Evolutionary conservation across 2,113 vertebrate genomes (phyloP).

Genomic region (Colaptes auratus): DNA sequence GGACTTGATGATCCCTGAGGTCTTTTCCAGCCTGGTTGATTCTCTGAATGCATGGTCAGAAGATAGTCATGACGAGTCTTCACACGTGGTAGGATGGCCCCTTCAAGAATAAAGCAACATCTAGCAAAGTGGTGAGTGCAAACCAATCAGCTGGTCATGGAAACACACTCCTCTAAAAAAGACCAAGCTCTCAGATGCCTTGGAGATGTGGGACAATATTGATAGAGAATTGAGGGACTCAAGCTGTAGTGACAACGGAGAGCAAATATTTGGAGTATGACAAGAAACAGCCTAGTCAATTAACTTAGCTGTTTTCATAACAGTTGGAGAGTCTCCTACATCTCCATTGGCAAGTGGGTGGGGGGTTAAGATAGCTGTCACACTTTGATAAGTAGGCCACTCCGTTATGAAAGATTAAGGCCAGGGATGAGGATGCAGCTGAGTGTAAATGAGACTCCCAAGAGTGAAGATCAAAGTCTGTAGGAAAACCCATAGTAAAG

Average conservation of each 20-base stretch:
- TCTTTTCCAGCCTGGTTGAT: too few species aligned
- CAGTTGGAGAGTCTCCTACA: conserved; percentile 40
- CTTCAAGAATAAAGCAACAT: background rate
- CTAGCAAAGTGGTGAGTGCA: background rate
- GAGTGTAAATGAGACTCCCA: conserved; percentile 56
- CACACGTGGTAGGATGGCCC: accelerated
- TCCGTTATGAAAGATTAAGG: conserved; percentile 53
- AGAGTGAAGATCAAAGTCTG: conserved; percentile 52
- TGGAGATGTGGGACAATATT: accelerated
- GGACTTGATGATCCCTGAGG: too few species aligned
- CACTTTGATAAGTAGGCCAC: conserved; percentile 47
- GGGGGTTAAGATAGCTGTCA: conserved; percentile 48
- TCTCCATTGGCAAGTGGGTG: conserved; percentile 3
- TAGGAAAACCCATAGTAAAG: conserved; percentile 35
- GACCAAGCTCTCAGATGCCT: background rate
- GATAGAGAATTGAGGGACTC: background rate
- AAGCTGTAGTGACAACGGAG: background rate
- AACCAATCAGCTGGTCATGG: background rate
- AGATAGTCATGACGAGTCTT: accelerated
- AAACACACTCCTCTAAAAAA: background rate
- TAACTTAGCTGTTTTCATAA: background rate
- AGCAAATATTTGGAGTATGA: conserved; percentile 33
- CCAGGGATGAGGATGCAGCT: conserved; percentile 11
- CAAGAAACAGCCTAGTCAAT: background rate
- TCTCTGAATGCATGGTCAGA: accelerated